Percentiles rank a stretch among this genome's conserved stretches.
Conservation (phyloP, 2,797 vertebrate genomes). For the Lagocephalus sceleratus region DNA sequence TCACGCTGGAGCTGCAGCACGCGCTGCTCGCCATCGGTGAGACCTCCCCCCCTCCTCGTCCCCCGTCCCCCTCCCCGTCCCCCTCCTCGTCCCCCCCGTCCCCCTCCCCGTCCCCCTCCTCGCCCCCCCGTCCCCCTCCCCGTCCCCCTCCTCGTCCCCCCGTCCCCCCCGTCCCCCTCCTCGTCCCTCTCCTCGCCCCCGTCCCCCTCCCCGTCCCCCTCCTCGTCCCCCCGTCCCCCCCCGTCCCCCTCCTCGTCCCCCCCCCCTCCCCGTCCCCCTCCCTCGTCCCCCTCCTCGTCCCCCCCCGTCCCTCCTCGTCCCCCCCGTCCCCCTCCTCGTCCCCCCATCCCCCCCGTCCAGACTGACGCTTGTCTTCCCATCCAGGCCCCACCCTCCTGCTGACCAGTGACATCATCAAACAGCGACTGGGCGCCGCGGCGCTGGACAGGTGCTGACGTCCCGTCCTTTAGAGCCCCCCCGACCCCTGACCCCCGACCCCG, state of each 20-base stretch:
- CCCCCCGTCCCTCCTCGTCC: neutral
- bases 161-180: too few species aligned
- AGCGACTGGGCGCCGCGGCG: constrained; percentile 86
- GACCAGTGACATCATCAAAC: constrained; percentile 90
- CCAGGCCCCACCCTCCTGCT: constrained; percentile 87
- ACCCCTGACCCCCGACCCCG: too few species aligned
- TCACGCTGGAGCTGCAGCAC: constrained; percentile 90
- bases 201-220: too few species aligned
- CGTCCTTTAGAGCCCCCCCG: neutral
- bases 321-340: neutral
- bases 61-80: neutral
- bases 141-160: too few species aligned
- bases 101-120: neutral
- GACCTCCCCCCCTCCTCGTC: too few species aligned
- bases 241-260: neutral
- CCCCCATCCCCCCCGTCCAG: too few species aligned
- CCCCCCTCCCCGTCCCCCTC: neutral
- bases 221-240: neutral
- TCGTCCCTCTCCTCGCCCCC: too few species aligned
- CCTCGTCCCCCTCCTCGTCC: too few species aligned
- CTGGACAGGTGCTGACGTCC: constrained; percentile 82
- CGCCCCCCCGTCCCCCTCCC: neutral
- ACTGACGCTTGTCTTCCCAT: constrained; percentile 4
- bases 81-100: neutral
- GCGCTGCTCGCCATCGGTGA: constrained; percentile 87